phyloP scores from a whole-genome alignment of 2,888 invertebrate species.

The Hyalella azteca region DNA sequence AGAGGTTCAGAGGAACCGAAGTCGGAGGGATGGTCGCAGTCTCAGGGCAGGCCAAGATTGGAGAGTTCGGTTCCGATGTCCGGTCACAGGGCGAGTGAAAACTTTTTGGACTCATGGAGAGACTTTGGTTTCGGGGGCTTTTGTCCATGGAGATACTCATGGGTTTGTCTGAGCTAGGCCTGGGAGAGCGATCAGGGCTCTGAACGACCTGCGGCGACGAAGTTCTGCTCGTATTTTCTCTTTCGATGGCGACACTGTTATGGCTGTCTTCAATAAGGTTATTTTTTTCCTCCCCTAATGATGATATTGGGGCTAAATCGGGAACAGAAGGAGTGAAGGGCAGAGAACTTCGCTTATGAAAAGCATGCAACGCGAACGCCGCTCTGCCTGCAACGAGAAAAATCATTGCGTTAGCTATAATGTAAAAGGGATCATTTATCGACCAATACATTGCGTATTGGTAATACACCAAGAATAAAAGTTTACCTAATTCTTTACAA shows the following conservation, averaged over 20 bases:
- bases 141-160: neutral
- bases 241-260: neutral
- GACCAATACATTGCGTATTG: too few relatives aligned
- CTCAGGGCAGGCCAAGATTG: neutral
- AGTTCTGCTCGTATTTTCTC: too few relatives aligned
- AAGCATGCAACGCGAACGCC: neutral
- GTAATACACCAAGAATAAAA: too few relatives aligned
- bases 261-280: neutral
- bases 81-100: neutral
- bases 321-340: neutral
- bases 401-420: too few relatives aligned
- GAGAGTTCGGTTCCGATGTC: neutral
- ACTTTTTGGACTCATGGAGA: too few relatives aligned
- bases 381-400: neutral
- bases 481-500: too few relatives aligned
- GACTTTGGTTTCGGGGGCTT: too few relatives aligned
- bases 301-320: neutral
- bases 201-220: neutral
- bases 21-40: neutral
- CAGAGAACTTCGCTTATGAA: neutral
- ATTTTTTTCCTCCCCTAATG: neutral
- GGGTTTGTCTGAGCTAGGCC: neutral
- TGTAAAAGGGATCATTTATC: too few relatives aligned
- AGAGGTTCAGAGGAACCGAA: constrained; percentile 6
- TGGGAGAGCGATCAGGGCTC: neutral